Evolutionary conservation across 2,113 vertebrate species (phyloP).

Genomic region (Mixornis gularis): DNA sequence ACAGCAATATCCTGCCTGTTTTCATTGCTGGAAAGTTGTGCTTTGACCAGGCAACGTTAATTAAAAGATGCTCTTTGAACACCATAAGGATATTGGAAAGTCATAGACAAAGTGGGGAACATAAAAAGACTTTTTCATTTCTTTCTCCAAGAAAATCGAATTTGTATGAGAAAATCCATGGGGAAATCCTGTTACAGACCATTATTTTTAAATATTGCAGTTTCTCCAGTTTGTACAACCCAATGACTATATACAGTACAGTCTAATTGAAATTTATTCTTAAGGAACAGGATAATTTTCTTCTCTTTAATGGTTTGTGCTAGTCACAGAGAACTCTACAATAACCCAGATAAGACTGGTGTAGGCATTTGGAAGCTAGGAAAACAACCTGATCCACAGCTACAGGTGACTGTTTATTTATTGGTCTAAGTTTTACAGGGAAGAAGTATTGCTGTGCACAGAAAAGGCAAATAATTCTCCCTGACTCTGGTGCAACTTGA

Average conservation of each 20-base stretch:
- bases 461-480: background rate
- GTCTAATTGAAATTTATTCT: background rate
- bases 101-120: background rate
- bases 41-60: background rate
- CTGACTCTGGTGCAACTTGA: fast-evolving
- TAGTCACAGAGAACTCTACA: background rate
- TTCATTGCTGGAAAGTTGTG: background rate
- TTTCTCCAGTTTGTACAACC: background rate
- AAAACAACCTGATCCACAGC: background rate
- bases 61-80: background rate
- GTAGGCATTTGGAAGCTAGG: background rate
- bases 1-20: background rate
- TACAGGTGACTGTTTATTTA: background rate
- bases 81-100: background rate
- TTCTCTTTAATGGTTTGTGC: background rate
- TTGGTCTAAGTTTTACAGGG: background rate
- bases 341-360: background rate
- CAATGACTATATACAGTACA: background rate
- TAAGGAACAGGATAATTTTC: background rate
- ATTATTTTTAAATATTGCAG: background rate
- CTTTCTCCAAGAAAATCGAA: background rate
- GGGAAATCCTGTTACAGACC: background rate
- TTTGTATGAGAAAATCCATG: background rate
- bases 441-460: background rate
- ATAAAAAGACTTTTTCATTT: background rate